phyloP scores from a whole-genome alignment of 2,797 vertebrate genomes.

The Dermochelys coriacea region DNA sequence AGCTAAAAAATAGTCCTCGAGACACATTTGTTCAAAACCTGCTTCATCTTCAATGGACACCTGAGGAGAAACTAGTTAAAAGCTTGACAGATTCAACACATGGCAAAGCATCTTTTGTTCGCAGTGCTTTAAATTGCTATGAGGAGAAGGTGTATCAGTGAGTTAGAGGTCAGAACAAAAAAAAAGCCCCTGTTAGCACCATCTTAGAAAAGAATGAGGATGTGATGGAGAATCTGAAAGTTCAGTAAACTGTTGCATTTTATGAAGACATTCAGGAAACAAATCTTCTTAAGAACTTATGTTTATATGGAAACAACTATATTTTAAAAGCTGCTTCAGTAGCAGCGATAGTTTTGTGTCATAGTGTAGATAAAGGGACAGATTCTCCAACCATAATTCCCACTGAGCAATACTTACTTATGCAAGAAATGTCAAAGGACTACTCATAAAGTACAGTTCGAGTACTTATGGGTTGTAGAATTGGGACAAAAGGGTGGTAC shows the following conservation, averaged over 20 bases:
- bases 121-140: slow-evolving; percentile 70
- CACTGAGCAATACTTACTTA: not conserved
- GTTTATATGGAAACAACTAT: not conserved
- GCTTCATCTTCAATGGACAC: slow-evolving; percentile 70
- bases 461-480: not conserved
- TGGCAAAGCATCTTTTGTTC: slow-evolving; percentile 59
- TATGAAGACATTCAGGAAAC: not conserved
- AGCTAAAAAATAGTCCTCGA: slow-evolving; percentile 50
- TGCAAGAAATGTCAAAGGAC: not conserved
- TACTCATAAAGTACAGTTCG: not conserved
- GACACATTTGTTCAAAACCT: slow-evolving; percentile 74
- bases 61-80: slow-evolving; percentile 77
- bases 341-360: not conserved
- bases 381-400: not conserved
- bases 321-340: not conserved
- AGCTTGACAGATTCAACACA: slow-evolving; percentile 71
- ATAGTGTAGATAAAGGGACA: not conserved
- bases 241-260: not conserved
- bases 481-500: not conserved
- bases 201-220: slow-evolving; percentile 27
- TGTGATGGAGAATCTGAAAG: not conserved
- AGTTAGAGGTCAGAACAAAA: slow-evolving; percentile 27
- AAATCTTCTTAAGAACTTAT: not conserved
- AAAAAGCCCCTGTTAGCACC: not conserved
- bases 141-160: slow-evolving; percentile 20